phyloP scores from a whole-genome alignment of 2,888 invertebrate genomes.

The Actias luna region DNA sequence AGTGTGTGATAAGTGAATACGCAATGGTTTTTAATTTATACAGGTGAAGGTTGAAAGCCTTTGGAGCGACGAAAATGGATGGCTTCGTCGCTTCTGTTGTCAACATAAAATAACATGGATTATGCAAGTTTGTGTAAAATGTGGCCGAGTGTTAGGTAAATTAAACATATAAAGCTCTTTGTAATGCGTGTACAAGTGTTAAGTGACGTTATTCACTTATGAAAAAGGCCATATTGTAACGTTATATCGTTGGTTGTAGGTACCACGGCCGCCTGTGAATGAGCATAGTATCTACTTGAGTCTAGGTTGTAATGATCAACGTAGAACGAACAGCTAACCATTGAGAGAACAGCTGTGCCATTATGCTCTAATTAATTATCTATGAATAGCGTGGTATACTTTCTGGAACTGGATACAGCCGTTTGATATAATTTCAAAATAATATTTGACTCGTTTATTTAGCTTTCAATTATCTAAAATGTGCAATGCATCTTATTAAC shows the following conservation, averaged over 20 bases:
- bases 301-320: not conserved
- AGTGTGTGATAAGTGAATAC: conserved; percentile 53
- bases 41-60: conserved; percentile 47
- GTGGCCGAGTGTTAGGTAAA: conserved; percentile 76
- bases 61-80: conserved; percentile 60
- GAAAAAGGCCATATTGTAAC: conserved; percentile 10
- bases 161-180: conserved; percentile 21
- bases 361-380: not conserved
- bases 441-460: not conserved
- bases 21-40: conserved; percentile 50
- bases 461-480: not conserved
- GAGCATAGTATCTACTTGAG: conserved; percentile 10
- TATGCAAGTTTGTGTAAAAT: conserved; percentile 78
- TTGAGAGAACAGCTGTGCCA: conserved; percentile 7
- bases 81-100: conserved; percentile 70
- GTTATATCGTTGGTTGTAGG: conserved; percentile 4
- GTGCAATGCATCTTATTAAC: not conserved
- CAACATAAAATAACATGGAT: conserved; percentile 77
- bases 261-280: conserved; percentile 9
- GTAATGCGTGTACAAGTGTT: not conserved
- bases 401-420: not conserved
- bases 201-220: conserved; percentile 18
- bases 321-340: not conserved
- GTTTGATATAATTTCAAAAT: not conserved
- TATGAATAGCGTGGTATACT: not conserved